These are phyloP conservation scores for Thelaira solivaga DNA, from an alignment of 2,888 invertebrate species.

Conservation along the genomic window DNA sequence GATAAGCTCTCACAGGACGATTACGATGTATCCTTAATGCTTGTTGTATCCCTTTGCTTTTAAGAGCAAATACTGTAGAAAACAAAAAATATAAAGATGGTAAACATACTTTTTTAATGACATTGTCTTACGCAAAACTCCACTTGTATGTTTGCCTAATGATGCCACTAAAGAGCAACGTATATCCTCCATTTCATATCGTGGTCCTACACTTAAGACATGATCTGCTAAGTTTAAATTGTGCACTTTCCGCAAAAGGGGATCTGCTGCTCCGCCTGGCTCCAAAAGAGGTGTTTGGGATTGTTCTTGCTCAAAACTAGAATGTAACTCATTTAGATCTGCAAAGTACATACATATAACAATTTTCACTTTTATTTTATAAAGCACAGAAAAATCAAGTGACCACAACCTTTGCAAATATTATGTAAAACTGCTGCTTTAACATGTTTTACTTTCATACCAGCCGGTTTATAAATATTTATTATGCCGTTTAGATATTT, in stretches of 20 bases:
- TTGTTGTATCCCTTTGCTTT: slow-evolving; percentile 80
- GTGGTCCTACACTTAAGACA: slow-evolving; percentile 85
- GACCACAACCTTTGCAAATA: slow-evolving; percentile 82
- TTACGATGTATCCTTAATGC: slow-evolving; percentile 80
- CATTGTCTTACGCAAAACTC: slow-evolving; percentile 82
- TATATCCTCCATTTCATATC: slow-evolving; percentile 84
- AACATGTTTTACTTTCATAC: slow-evolving; percentile 79
- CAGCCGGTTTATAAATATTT: slow-evolving; percentile 87
- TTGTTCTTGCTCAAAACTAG: slow-evolving; percentile 78
- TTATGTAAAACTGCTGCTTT: slow-evolving; percentile 81
- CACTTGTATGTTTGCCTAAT: slow-evolving; percentile 83
- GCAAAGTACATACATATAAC: background rate
- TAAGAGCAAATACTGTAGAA: slow-evolving; percentile 83
- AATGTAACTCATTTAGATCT: slow-evolving; percentile 45
- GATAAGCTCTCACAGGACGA: slow-evolving; percentile 83
- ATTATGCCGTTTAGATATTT: slow-evolving; percentile 85
- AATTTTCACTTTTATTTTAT: too few relatives aligned
- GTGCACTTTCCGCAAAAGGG: slow-evolving; percentile 79
- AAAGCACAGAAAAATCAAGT: too few relatives aligned
- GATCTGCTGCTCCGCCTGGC: slow-evolving; percentile 81
- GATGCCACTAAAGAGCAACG: slow-evolving; percentile 80
- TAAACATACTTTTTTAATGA: background rate
- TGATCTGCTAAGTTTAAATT: slow-evolving; percentile 84
- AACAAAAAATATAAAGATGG: background rate
- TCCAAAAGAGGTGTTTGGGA: slow-evolving; percentile 78